Evolutionary conservation across 2,888 invertebrate species (phyloP), one percentile per base, ranked within the genome.

Genomic region (Melieria crassipennis): DNA sequence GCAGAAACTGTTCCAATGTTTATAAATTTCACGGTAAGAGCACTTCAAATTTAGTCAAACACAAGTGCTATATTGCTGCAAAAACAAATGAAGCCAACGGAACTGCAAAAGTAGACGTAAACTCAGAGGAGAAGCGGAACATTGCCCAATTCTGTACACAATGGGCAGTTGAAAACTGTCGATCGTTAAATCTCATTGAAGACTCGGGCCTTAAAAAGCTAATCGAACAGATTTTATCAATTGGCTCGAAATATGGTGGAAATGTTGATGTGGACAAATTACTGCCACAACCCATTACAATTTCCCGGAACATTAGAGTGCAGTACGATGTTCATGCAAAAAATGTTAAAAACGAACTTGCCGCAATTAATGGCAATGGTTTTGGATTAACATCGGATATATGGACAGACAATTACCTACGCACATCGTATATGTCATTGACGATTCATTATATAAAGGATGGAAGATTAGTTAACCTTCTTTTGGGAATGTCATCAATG

Each of bases 151-250:
- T 74, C 46, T 43, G 71, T 9, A 74, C 73, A 43, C 55, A 74
- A 70, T 75, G 75, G 75, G 56, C 47, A 9, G 10, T 76, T 55
- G 60, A 71, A 42, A 73, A 76, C 58, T 74, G 74, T 45, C 56
- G 73, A 48, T 13, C 72, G 9, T 69, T 74, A 11, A 68, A 68
- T 69, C 58, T 75, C 7, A 48, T 73, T 13, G 63, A 67, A 62
- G 75, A 74, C 57, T 69, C 74, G 7, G 72, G 74, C 3, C 66
- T 75, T 48, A 63, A 67, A 70, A 73, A 70, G 30, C 63, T 72
- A 16, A 69, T 57, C 13, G 57, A 64, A 64, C 65, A 60, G 56
- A 52, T 69, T 4, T 60, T 72, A 56, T 55, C 61, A 16, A 50
- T 76, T 52, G 75, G 75, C 45, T 71, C 73, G 61, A 69, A 65